Percentiles rank a stretch among this genome's conserved stretches.
phyloP scores from a whole-genome alignment of 92 coral and sea anemone genomes.

The Bergia puertoricense region DNA sequence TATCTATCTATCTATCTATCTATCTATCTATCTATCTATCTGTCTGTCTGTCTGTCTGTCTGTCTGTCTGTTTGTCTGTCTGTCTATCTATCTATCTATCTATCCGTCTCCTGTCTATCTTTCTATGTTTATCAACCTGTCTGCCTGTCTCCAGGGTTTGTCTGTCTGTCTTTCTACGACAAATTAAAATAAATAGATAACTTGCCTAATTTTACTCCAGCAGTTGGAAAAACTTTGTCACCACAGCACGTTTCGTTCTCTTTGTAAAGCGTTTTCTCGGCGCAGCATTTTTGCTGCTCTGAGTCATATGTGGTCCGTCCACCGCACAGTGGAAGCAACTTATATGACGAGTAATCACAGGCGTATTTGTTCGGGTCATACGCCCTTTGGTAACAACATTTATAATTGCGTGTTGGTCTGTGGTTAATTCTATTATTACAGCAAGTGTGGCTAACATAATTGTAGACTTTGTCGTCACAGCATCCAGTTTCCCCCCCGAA shows the following conservation, averaged over 20 bases:
- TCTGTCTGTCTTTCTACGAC: background rate
- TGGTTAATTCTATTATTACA: background rate
- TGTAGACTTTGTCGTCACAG: background rate
- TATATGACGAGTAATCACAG: background rate
- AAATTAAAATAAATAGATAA: background rate
- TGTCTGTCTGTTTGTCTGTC: no score
- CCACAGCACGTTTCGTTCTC: constrained; percentile 10
- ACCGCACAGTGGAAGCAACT: constrained; percentile 7
- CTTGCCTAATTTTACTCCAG: constrained; percentile 4
- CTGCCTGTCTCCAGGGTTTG: background rate
- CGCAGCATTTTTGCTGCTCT: background rate
- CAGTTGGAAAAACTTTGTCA: background rate
- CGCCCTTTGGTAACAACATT: constrained; percentile 4
- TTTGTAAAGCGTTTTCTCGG: constrained; percentile 9
- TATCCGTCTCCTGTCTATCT: no score
- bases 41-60: no score
- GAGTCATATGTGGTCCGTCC: background rate
- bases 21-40: no score
- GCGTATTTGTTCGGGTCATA: constrained; percentile 1
- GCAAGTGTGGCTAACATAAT: background rate
- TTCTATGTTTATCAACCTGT: background rate
- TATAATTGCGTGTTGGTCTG: background rate
- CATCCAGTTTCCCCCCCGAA: constrained; percentile 7
- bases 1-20: no score
- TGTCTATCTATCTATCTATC: no score